Evolutionary conservation across 2,888 invertebrate species (phyloP), one percentile per base, ranked within the genome.

Genomic region (Leucozona laternaria): DNA sequence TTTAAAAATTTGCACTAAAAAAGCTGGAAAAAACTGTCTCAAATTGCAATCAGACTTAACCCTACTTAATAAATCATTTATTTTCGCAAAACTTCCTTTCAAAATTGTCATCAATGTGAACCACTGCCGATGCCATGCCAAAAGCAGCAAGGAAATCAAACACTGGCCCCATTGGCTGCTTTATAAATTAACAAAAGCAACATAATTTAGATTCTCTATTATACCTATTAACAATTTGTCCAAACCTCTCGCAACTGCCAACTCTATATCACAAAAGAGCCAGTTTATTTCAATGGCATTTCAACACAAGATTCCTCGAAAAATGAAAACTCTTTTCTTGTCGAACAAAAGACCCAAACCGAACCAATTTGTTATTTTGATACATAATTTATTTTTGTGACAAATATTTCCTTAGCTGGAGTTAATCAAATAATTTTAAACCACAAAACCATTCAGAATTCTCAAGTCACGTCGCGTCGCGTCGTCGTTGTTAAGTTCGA

Each of bases 311-410:
- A 76, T 45, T 68, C 40, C 68, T 31, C 58, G 17, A 40, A 45
- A 68, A 13, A 40, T 43, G 40, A 43, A 48, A 64, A 28, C 48
- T 53, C 22, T 66, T 66, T 58, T 68, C 48, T 58, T 77, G 53
- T 53, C 53, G 13, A 22, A 84, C 75, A 84, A 84, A 79, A 71
- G 70, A 75, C 68, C 57, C 45, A 45, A 60, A 31, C 64, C 58
- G 28, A 62, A 70, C 53, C 83, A 79, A 84, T 79, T 76, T 72
- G 60, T 77, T 85, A 77, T 76, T 57, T 43, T 37, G 50, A 58
- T 78, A 45, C 17, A 48, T 53, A 73, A 81, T 68, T 73, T 77
- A 81, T 81, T 77, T 85, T 77, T 73, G 80, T 80, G 80, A 81
- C 79, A 83, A 83, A 75, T 83, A 79, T 64, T 75, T 83, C 68